Conservation (phyloP, 1,140 invertebrate species). For the Neodiprion virginianus region DNA sequence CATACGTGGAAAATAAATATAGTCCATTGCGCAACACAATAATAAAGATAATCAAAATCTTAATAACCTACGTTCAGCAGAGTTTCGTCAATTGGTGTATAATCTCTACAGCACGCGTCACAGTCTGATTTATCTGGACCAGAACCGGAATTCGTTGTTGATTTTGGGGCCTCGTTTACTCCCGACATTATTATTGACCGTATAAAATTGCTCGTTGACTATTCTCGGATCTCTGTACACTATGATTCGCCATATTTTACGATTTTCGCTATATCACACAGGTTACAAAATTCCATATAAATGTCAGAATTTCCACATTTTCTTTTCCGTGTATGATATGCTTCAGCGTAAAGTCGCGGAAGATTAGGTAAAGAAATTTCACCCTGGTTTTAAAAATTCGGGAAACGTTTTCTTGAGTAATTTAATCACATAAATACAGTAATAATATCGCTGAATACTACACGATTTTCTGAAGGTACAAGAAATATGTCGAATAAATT, state of each 20-base stretch:
- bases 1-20: background rate
- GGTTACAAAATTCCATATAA: too few relatives aligned
- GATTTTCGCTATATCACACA: background rate
- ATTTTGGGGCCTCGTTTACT: background rate
- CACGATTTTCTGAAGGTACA: too few relatives aligned
- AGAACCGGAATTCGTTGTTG: background rate
- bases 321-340: too few relatives aligned
- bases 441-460: too few relatives aligned
- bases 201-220: background rate
- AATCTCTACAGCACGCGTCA: background rate
- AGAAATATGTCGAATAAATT: too few relatives aligned
- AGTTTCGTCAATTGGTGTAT: background rate
- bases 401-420: too few relatives aligned
- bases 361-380: too few relatives aligned
- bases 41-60: background rate
- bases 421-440: too few relatives aligned
- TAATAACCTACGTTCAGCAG: background rate
- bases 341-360: too few relatives aligned
- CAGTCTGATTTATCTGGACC: background rate
- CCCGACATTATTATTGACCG: background rate
- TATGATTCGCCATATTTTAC: background rate
- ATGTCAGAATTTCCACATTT: too few relatives aligned
- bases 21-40: background rate
- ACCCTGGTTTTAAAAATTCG: too few relatives aligned
- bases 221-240: background rate